Percentiles rank a stretch among this genome's conserved stretches.
Conservation (phyloP, 2,113 vertebrate species). For the Drymodes brunneopygia region DNA sequence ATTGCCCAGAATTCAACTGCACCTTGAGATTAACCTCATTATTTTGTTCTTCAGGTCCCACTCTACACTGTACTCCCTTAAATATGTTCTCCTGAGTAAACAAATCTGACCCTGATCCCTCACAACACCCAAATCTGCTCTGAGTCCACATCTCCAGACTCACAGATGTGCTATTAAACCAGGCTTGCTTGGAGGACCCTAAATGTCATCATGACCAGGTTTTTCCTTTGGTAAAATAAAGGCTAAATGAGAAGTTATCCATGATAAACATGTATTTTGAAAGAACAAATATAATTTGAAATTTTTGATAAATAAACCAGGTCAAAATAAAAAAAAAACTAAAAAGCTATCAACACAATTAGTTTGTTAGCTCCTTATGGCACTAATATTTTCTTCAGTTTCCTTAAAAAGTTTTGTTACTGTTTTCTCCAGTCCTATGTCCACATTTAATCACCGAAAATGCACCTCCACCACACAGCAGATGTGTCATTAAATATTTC, state of each 20-base stretch:
- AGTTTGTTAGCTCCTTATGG: neutral
- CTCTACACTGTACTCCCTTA: neutral
- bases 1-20: neutral
- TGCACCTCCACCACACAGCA: constrained; percentile 67
- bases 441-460: constrained; percentile 63
- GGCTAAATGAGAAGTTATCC: neutral
- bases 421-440: constrained; percentile 52
- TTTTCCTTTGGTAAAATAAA: neutral
- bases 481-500: constrained; percentile 79
- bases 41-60: neutral
- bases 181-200: neutral
- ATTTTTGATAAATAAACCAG: neutral
- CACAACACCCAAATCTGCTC: neutral
- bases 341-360: neutral
- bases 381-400: neutral
- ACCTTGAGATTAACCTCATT: neutral
- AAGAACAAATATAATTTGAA: neutral
- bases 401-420: neutral
- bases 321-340: neutral
- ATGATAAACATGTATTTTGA: neutral
- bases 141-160: neutral
- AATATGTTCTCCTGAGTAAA: neutral
- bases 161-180: neutral
- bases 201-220: accelerated
- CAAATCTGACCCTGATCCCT: neutral